Percentiles rank a stretch among this genome's conserved stretches.
Evolutionary conservation across 2,888 invertebrate genomes (phyloP).

Genomic region (Nemapogon koenigi): DNA sequence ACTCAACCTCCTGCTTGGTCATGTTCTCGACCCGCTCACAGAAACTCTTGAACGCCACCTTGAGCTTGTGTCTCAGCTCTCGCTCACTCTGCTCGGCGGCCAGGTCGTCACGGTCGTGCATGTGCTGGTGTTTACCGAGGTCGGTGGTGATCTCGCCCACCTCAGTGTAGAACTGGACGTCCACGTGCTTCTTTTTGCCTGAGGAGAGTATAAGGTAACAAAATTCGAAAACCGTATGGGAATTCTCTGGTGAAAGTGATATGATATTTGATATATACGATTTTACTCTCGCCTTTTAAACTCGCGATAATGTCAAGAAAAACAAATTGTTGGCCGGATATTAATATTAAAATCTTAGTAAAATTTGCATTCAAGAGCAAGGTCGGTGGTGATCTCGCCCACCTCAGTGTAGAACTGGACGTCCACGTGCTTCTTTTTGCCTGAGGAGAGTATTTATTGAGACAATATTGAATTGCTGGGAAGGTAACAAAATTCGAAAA

Average conservation of each 20-base stretch:
- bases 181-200: slow-evolving; percentile 95
- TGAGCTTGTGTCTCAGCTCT: slow-evolving; percentile 94
- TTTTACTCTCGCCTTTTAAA: too few species aligned
- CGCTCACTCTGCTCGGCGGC: slow-evolving; percentile 98
- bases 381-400: slow-evolving; percentile 98
- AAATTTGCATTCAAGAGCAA: too few species aligned
- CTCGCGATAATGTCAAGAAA: too few species aligned
- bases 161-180: slow-evolving; percentile 99
- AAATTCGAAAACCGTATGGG: too few species aligned
- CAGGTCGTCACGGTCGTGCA: slow-evolving; percentile 99
- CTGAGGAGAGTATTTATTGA: too few species aligned
- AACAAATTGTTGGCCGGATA: too few species aligned
- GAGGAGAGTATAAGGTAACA: too few species aligned
- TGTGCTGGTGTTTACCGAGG: slow-evolving; percentile 98
- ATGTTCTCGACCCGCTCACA: slow-evolving; percentile 95
- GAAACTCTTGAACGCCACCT: slow-evolving; percentile 97
- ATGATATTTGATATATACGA: too few species aligned
- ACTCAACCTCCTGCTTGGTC: slow-evolving; percentile 97
- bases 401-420: slow-evolving; percentile 99
- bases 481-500: too few species aligned
- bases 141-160: slow-evolving; percentile 99
- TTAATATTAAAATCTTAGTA: too few species aligned
- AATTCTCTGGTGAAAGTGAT: too few species aligned
- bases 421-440: slow-evolving; percentile 97
- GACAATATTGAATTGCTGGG: too few species aligned